Evolutionary conservation across 2,888 invertebrate genomes (phyloP), one percentile per base, ranked within the genome.

Genomic region (Ethmia dodecea): DNA sequence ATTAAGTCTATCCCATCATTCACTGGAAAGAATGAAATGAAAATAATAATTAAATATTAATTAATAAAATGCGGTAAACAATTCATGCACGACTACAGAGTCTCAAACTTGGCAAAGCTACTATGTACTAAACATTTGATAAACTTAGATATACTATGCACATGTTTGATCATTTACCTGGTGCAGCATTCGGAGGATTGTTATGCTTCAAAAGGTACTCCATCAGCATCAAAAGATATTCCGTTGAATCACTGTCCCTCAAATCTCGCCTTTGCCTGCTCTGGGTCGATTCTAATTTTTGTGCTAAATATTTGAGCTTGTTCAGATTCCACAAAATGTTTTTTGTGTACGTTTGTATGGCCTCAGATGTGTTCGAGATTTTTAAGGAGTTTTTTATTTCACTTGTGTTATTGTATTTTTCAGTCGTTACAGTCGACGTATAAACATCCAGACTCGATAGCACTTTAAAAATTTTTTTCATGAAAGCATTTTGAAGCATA

Each of bases 1-100:
- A 81, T 43, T 42, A 80, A 42, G 46, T 83, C 80, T 33, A 81
- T 75, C 1, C 79, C 81, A 35, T 83, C 81, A 8, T 66, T 63
- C 1, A 49, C 80, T 80, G 60, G 37, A 71, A 69, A 31, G 10
- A 1, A 35, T 28, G 13, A 28, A 33, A n/a, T 22, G 13, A 20
- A 10, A 36, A 33, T 9, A 31, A 15, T 11, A 27, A 9, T 22
- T 22, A 22, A 18, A 15, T 13, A 18, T 13, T 20, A 16, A 32
- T n/a, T n/a, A n/a, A n/a, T n/a, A n/a, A n/a, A n/a, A n/a, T n/a
- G n/a, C n/a, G n/a, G n/a, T n/a, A n/a, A n/a, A n/a, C n/a, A n/a
- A n/a, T n/a, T n/a, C n/a, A n/a, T n/a, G n/a, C n/a, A n/a, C n/a
- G n/a, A n/a, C n/a, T n/a, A n/a, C n/a, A n/a, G n/a, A n/a, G n/a